Evolutionary conservation across 2,888 invertebrate genomes (phyloP), one percentile per base, ranked within the genome.

Genomic region (Apotomis turbidana): DNA sequence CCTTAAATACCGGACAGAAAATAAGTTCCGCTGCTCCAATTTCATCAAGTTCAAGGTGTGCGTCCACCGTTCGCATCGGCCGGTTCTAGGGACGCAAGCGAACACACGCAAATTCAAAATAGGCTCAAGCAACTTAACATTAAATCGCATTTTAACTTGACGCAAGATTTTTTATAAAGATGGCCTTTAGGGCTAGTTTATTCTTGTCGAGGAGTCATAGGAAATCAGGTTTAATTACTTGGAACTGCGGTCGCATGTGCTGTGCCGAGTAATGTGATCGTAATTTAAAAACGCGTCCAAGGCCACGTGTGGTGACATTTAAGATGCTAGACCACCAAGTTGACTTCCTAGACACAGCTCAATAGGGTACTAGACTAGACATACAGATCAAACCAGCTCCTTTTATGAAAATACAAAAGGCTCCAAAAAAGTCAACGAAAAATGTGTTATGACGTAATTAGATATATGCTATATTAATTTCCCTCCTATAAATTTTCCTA

Each of bases 151-250:
- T 81, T 85, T 82, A 71, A 76, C 73, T 73, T 75, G 76, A 59
- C 55, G 44, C 66, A 74, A 59, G 75, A 74, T 64, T 76, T 75
- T 83, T 83, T 83, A 83, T 81, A 80, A 78, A 81, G 82, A 83
- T 83, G 80, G 78, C 89, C 85, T 87, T 88, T 87, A 87, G 87
- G 85, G 83, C 83, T 81, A 79, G 80, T 83, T 81, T 82, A 78
- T 83, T 86, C 84, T 85, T 81, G 81, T 84, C 81, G 81, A 79
- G 73, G 78, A 80, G 84, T 80, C 83, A 85, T 81, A 80, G 84
- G 79, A 85, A 86, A 87, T 86, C 82, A 81, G 82, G 82, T 88
- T 88, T 87, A 87, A 87, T 85, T 80, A 81, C 83, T 78, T 81
- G 80, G 83, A 81, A 78, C 79, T 81, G 85, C 74, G 81, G 80